Percentiles rank a stretch among this genome's conserved stretches.
Conservation (phyloP, 2,888 invertebrate species). For the Acleris laterana region DNA sequence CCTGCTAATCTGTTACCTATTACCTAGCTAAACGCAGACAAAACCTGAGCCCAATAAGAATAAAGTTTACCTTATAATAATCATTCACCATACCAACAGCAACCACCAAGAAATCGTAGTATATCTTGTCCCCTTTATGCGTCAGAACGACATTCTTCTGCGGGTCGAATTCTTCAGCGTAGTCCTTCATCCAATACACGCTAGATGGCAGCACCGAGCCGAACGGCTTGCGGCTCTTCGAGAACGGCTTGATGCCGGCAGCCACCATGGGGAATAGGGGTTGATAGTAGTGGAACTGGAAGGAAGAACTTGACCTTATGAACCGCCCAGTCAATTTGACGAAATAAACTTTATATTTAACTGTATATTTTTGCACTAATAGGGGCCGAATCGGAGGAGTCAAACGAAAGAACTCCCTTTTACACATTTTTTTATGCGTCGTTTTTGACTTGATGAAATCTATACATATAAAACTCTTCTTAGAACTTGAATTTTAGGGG, state of each 20-base stretch:
- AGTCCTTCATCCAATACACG: constrained; percentile 91
- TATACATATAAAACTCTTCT: too few species aligned
- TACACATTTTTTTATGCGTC: too few species aligned
- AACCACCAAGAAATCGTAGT: constrained; percentile 93
- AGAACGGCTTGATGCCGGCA: constrained; percentile 90
- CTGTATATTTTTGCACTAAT: too few species aligned
- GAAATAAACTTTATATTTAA: too few species aligned
- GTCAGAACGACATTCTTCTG: constrained; percentile 88
- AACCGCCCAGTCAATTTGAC: not conserved
- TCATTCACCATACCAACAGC: constrained; percentile 92
- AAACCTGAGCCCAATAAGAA: not conserved
- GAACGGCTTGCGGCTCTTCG: constrained; percentile 86
- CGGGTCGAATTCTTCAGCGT: constrained; percentile 89
- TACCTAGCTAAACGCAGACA: not conserved
- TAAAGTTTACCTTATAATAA: constrained; percentile 87
- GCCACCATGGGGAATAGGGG: constrained; percentile 96
- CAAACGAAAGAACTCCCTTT: too few species aligned
- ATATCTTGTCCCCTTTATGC: constrained; percentile 86
- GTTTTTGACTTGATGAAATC: too few species aligned
- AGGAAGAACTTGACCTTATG: not conserved
- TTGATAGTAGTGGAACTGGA: constrained; percentile 95
- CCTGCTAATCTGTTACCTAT: too few species aligned
- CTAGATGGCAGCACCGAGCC: constrained; percentile 88
- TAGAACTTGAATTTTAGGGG: too few species aligned
- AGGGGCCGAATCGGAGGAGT: too few species aligned